Evolutionary conservation across 2,113 vertebrate genomes (phyloP).

Genomic region (Hoplias malabaricus): DNA sequence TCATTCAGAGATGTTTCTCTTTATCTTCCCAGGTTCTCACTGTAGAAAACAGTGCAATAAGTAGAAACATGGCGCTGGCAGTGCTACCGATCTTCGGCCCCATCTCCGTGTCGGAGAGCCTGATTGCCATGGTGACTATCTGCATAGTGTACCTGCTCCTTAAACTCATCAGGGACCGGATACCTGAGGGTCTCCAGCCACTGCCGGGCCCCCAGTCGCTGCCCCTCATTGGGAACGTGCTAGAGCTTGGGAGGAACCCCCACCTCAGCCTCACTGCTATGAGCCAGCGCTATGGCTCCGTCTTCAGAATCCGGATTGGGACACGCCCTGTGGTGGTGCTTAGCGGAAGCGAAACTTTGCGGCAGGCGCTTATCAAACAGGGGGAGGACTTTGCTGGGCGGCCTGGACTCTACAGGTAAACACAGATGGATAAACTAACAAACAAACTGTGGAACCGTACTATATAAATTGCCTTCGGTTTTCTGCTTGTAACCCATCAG

Average conservation of each 20-base stretch:
- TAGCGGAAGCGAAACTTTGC: conserved; percentile 76
- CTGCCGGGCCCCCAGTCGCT: conserved; percentile 80
- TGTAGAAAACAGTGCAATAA: conserved; percentile 27
- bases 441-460: no score
- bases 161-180: conserved; percentile 49
- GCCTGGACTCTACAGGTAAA: conserved; percentile 71
- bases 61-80: conserved; percentile 69
- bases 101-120: conserved; percentile 72
- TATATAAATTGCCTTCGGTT: no score
- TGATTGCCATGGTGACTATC: conserved; percentile 68
- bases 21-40: not conserved
- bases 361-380: conserved; percentile 84
- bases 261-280: conserved; percentile 80
- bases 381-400: conserved; percentile 86
- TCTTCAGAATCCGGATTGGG: conserved; percentile 85
- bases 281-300: conserved; percentile 78
- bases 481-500: no score
- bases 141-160: conserved; percentile 75
- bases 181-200: conserved; percentile 77
- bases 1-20: not conserved
- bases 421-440: not conserved
- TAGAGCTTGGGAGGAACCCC: conserved; percentile 75
- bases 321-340: conserved; percentile 85
- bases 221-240: conserved; percentile 81
- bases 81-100: conserved; percentile 65